Base-by-base conservation (phyloP, 92 coral and sea anemone genomes). In the Porites cylindrica region DNA sequence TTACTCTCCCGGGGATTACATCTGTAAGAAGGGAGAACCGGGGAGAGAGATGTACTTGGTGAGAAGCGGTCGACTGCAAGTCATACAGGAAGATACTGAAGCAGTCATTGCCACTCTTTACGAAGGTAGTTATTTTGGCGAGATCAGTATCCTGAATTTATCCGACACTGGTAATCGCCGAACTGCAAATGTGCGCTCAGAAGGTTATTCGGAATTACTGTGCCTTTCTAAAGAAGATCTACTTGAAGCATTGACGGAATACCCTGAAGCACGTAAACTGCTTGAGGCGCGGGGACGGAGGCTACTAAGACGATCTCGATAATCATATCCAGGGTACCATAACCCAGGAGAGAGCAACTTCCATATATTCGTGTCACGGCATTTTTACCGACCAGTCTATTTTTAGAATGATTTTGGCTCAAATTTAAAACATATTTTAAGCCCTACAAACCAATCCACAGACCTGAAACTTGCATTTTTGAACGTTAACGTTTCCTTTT, bases 41-140 rank as follows among this genome's bases (percentile, higher is more conserved):
- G 98, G 98, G 1, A 93, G 85, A 64, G 96, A 91, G 72, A 94
- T 96, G 98, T 96, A 96, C 82, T 87, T 96, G 60, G 95, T 96
- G 47, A 91, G 88, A 24, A 94, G 93, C 77, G 98, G 98, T 19
- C 81, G 93, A 66, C 94, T 96, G 21, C 92, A 89, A 70, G 97
- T 96, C 26, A 86, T 90, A 51, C 95, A 86, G 23, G 93, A 94
- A 70, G 97, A 88, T 29, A 86, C 89, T 14, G 75, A 87, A 64
- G 84, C 93, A 1, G 90, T 94, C 24, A 90, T 96, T 2, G 95
- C 98, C 10, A 94, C 94, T 7, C 90, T 96, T 7, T 76, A 93
- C 1, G 93, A 94, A 61, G 98, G 98, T 14, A 96, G 94, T 56
- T 94, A 94, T 70, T 92, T 94, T 77, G 98, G 98, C 7, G 98